Evolutionary conservation across 37 sponge, comb jelly and placozoan species (phyloP).

Genomic region (Axinella damicornis): DNA sequence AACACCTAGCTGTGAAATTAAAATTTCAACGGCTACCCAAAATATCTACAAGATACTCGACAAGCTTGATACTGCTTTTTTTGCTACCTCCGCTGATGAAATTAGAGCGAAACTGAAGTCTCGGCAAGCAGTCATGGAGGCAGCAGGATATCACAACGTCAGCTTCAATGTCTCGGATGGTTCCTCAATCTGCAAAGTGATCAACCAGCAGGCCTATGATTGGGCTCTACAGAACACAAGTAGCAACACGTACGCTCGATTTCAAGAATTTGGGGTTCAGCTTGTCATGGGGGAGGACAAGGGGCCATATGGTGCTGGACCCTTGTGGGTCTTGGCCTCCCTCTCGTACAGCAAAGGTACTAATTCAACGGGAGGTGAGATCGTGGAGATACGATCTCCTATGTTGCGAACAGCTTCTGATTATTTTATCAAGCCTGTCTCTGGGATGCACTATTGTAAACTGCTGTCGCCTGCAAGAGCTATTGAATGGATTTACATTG

Average conservation of each 20-base stretch:
- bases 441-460: constrained; percentile 91
- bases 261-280: constrained; percentile 53
- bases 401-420: constrained; percentile 63
- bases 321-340: constrained; percentile 68
- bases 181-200: constrained; percentile 55
- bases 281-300: constrained; percentile 79
- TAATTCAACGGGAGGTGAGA: constrained; percentile 44
- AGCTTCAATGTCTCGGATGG: constrained; percentile 83
- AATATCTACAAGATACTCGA: constrained; percentile 70
- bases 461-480: constrained; percentile 84
- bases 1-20: constrained; percentile 27
- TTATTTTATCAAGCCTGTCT: constrained; percentile 41
- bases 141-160: constrained; percentile 67
- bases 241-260: constrained; percentile 42
- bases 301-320: constrained; percentile 79
- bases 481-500: constrained; percentile 89
- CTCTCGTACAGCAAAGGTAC: constrained; percentile 49
- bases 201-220: constrained; percentile 67
- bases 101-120: constrained; percentile 81
- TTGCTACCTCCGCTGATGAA: constrained; percentile 75
- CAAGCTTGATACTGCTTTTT: constrained; percentile 64
- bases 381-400: constrained; percentile 50
- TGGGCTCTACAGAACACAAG: constrained; percentile 50
- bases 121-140: constrained; percentile 68
- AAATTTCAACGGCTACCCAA: constrained; percentile 58